Evolutionary conservation across 2,797 vertebrate genomes (phyloP).

Genomic region (Coluber constrictor): DNA sequence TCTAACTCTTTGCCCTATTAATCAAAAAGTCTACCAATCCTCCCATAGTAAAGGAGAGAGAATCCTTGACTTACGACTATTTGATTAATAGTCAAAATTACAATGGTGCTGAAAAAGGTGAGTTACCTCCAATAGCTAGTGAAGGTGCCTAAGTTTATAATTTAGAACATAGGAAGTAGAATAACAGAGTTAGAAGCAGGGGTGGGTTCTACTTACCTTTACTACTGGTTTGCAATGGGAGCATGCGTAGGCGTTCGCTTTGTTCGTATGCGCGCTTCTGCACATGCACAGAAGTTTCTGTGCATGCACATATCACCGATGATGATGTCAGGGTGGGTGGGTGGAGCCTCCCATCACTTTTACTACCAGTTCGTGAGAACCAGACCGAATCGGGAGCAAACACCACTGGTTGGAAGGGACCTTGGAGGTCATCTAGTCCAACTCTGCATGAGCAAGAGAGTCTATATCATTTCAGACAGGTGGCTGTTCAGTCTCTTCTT

Average conservation of each 20-base stretch:
- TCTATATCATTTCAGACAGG: not conserved
- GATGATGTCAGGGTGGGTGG: too few relatives aligned
- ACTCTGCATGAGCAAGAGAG: not conserved
- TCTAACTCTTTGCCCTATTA: not conserved
- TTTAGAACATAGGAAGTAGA: not conserved
- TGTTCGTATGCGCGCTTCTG: too few relatives aligned
- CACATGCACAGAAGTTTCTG: too few relatives aligned
- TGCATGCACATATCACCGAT: too few relatives aligned
- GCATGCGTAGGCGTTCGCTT: too few relatives aligned
- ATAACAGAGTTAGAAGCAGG: not conserved
- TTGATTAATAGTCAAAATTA: not conserved
- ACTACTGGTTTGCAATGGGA: too few relatives aligned
- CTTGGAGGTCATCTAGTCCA: not conserved
- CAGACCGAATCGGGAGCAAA: too few relatives aligned
- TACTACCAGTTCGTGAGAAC: too few relatives aligned
- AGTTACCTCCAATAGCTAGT: constrained; percentile 51
- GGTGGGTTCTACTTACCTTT: too few relatives aligned
- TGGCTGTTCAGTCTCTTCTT: not conserved
- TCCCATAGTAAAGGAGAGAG: not conserved
- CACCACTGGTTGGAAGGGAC: not conserved
- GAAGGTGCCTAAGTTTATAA: constrained; percentile 37
- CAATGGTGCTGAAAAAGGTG: not conserved
- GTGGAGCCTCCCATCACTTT: too few relatives aligned
- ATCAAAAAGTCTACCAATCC: not conserved
- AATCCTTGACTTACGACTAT: not conserved